These are phyloP conservation scores for Cosmia trapezina DNA, from an alignment of 2,888 invertebrate species.

Conservation along the genomic window DNA sequence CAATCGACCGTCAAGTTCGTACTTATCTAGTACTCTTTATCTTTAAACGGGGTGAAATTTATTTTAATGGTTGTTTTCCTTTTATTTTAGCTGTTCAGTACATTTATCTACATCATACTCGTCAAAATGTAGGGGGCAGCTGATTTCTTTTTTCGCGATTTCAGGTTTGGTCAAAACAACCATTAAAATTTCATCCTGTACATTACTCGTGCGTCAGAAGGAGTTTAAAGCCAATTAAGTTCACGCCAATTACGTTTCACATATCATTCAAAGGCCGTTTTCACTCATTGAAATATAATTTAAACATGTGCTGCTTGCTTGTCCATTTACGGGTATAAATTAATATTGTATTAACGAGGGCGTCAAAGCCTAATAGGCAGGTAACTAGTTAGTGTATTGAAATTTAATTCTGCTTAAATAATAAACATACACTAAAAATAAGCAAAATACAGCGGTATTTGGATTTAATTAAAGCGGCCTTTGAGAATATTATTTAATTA, in stretches of 20 bases:
- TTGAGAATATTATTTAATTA: slow-evolving; percentile 76
- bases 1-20: slow-evolving; percentile 10
- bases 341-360: slow-evolving; percentile 29
- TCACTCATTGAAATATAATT: slow-evolving; percentile 31
- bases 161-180: no score
- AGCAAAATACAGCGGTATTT: slow-evolving; percentile 63
- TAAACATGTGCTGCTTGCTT: slow-evolving; percentile 7
- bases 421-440: slow-evolving; percentile 50
- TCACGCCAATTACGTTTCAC: slow-evolving; percentile 35
- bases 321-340: slow-evolving; percentile 23
- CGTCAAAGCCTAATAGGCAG: slow-evolving; percentile 13
- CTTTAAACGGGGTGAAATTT: no score
- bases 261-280: slow-evolving; percentile 24
- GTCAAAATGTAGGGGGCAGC: no score
- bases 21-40: no score
- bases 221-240: slow-evolving; percentile 37
- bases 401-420: slow-evolving; percentile 31
- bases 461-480: slow-evolving; percentile 76
- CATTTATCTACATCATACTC: no score
- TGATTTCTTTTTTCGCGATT: no score
- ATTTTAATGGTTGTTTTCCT: no score
- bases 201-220: neutral
- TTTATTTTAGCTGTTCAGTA: no score
- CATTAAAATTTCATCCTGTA: no score
- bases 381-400: slow-evolving; percentile 27